Base-by-base conservation (phyloP, 53 echinoderm and acorn worm species). In the Antedon mediterranea region DNA sequence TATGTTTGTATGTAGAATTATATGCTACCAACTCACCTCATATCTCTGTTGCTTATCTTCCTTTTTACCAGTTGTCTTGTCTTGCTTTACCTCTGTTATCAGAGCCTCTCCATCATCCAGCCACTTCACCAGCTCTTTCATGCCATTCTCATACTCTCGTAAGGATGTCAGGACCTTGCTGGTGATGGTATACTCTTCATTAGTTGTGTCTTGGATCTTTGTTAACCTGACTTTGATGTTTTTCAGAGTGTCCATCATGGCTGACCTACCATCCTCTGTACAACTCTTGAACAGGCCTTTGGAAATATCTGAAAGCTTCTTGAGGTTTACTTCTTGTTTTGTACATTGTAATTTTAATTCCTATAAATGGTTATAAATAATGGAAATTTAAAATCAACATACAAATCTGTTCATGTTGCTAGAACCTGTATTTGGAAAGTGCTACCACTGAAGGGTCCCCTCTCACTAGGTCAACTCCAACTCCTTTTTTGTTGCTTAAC, bases 231-330 rank as follows among this genome's bases (percentile, higher is more conserved):
- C 84, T 78, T 92, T 97, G 79, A 90, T 74, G 9, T 79, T 74
- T 74, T 89, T 83, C 33, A 98, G 81, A 3, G 87, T 82, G 44
- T 76, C 75, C 34, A 98, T 78, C 82, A 98, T 82, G 71, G 80
- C 86, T 15, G 72, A 73, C 0, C 88, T 88, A 34, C 90, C 79
- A 15, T 98, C 92, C 34, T 79, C 80, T n/a, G 79, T 28, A 29
- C 79, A 79, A 2, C 71, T 75, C 0, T 89, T 92, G 31, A 92
- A 88, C 72, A 98, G 81, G 27, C 85, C 86, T 74, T 98, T 84
- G 18, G 88, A 92, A 9, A 88, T 71, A 57, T 88, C 88, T 7
- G 92, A 83, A 31, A 98, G 80, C 72, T 90, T 86, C 78, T 98
- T 93, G 82, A 98, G 85, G 79, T 83, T 82, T 30, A 74, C 71